These are phyloP conservation scores for Aurelia aurita complex sp. Pacific DNA, from an alignment of 30 jellyfish, hydroid and myxozoan genomes.

Conservation along the genomic window DNA sequence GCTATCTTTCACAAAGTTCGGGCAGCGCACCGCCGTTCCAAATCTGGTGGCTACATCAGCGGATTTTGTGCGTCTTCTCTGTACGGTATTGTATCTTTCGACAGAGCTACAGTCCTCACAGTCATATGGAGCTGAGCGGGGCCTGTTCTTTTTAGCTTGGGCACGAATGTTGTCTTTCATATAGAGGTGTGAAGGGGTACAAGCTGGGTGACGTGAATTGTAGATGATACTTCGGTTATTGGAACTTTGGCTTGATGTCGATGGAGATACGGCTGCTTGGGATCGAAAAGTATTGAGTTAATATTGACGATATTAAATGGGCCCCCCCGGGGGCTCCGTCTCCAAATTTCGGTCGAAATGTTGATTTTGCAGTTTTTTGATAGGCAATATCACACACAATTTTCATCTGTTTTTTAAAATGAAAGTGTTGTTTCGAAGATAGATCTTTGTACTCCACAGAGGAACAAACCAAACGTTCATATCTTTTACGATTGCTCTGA, in stretches of 20 bases:
- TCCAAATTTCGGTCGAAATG: too few species aligned
- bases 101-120: conserved; percentile 56
- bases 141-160: conserved; percentile 24
- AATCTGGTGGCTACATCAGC: conserved; percentile 70
- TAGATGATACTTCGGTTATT: conserved; percentile 28
- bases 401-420: too few species aligned
- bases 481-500: too few species aligned
- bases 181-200: conserved; percentile 57
- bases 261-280: background rate
- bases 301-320: too few species aligned
- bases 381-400: too few species aligned
- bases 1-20: conserved; percentile 34
- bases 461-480: too few species aligned
- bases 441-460: too few species aligned
- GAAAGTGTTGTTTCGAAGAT: too few species aligned
- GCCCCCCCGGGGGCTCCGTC: too few species aligned
- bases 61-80: conserved; percentile 51
- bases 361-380: too few species aligned
- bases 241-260: conserved; percentile 10
- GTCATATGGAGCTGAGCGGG: conserved; percentile 12
- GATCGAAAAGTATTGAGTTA: too few species aligned
- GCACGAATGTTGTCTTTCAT: conserved; percentile 46
- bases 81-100: conserved; percentile 5
- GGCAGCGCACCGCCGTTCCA: conserved; percentile 59
- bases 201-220: conserved; percentile 52